phyloP scores from a whole-genome alignment of 2,113 vertebrate species.

The Oncorhynchus gorbuscha region DNA sequence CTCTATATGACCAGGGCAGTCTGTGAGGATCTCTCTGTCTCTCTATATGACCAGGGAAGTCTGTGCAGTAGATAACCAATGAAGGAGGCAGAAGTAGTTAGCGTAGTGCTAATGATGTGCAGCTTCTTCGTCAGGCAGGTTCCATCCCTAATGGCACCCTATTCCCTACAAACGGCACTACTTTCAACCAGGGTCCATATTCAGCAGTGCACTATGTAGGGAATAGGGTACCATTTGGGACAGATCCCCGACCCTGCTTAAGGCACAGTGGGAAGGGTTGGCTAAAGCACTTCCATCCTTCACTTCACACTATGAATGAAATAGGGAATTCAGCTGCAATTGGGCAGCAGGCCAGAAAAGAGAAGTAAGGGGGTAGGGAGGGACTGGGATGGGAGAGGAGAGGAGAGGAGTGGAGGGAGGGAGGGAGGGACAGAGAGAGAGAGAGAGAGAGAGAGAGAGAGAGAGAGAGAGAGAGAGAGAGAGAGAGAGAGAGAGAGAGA shows the following conservation, averaged over 20 bases:
- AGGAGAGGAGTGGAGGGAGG: neutral
- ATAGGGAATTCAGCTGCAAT: neutral
- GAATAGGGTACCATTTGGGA: too few relatives aligned
- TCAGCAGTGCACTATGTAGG: too few relatives aligned
- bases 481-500: too few relatives aligned
- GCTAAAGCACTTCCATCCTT: constrained; percentile 2
- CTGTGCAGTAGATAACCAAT: constrained; percentile 50
- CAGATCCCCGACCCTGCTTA: constrained; percentile 53
- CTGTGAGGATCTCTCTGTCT: too few relatives aligned
- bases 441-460: too few relatives aligned
- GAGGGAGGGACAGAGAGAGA: neutral
- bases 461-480: too few relatives aligned
- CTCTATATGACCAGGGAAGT: constrained; percentile 24
- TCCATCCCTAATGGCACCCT: neutral
- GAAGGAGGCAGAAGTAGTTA: constrained; percentile 69
- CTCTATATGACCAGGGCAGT: too few relatives aligned
- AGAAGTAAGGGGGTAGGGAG: neutral
- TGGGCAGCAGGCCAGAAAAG: neutral
- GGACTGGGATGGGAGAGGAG: neutral
- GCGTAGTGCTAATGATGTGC: constrained; percentile 71
- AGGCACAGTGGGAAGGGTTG: constrained; percentile 37
- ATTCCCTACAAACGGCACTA: neutral
- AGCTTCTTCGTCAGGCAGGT: constrained; percentile 53
- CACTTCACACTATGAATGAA: neutral
- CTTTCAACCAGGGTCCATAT: too few relatives aligned